These are phyloP conservation scores for Ochropleura leucogaster DNA, from an alignment of 2,888 invertebrate genomes.

Conservation along the genomic window DNA sequence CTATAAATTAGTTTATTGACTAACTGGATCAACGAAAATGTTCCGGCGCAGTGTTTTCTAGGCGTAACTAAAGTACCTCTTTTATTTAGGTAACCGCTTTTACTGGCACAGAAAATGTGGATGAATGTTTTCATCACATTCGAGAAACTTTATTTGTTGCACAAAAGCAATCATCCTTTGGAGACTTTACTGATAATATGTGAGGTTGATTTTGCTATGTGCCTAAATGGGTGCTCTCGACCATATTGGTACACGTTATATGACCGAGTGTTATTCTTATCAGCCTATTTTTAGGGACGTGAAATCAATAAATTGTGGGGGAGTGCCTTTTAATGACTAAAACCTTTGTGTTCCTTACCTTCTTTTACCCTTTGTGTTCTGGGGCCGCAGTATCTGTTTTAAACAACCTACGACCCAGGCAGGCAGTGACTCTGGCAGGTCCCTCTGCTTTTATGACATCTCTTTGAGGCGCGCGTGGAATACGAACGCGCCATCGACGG, in stretches of 20 bases:
- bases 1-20: background rate
- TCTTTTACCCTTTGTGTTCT: too few species aligned
- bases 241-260: background rate
- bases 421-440: too few species aligned
- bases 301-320: too few species aligned
- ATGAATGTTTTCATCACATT: background rate
- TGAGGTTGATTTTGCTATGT: background rate
- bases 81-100: background rate
- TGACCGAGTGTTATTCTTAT: background rate
- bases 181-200: background rate
- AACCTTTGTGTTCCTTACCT: too few species aligned
- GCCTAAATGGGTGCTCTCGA: background rate
- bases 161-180: background rate
- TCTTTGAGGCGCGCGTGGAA: too few species aligned
- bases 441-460: too few species aligned
- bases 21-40: background rate
- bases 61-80: background rate
- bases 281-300: background rate
- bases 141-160: background rate
- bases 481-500: too few species aligned
- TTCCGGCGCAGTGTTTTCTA: background rate
- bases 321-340: too few species aligned
- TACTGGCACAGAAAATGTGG: background rate
- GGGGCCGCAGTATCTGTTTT: too few species aligned
- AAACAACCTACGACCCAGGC: too few species aligned